Evolutionary conservation across 2,797 vertebrate genomes (phyloP), one percentile per base, ranked within the genome.

Genomic region (Myotis findleyi): DNA sequence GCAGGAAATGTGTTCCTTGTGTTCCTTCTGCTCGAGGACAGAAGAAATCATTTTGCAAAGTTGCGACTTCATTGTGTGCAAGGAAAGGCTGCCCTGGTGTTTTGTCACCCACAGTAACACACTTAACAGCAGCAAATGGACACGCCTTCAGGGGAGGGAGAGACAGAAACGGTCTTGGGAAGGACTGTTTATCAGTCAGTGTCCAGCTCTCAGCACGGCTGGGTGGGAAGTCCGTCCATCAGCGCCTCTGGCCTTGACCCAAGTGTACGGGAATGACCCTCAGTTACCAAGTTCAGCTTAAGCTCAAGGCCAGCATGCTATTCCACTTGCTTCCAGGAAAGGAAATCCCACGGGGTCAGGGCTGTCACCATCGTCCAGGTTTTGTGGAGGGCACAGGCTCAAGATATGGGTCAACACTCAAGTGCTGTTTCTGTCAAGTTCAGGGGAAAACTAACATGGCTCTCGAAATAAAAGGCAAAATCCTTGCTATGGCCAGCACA

Each of bases 41-140:
- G 92, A 91, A 92, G 49, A 87, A 55, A 94, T 86, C 49, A 44
- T 93, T 95, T 87, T 77, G 86, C 30, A 59, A 95, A 95, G 90
- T 75, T 1, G 71, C 93, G 21, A 62, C 88, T 84, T 95, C 57
- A 27, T 84, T 95, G 90, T 71, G 27, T 76, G n/a, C 5, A 47
- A 92, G 82, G 86, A 87, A 94, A 95, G n/a, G 47, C 72, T 16
- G 41, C 86, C 30, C 47, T 76, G 25, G 11, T 59, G 57, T 27
- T 59, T 25, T 72, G 23, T 20, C 30, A 86, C 7, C 55, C 75
- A 53, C 7, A 41, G 59, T 1, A 4, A 47, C 41, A 53, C 27
- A 36, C 75, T 36, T 47, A 51, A 92, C 36, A 11, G 75, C 59
- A 23, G 59, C 81, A 87, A 89, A 90, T 0, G 18, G 64, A 62